Evolutionary conservation across 1,140 invertebrate genomes (phyloP).

Genomic region (Coenobita brevimanus): DNA sequence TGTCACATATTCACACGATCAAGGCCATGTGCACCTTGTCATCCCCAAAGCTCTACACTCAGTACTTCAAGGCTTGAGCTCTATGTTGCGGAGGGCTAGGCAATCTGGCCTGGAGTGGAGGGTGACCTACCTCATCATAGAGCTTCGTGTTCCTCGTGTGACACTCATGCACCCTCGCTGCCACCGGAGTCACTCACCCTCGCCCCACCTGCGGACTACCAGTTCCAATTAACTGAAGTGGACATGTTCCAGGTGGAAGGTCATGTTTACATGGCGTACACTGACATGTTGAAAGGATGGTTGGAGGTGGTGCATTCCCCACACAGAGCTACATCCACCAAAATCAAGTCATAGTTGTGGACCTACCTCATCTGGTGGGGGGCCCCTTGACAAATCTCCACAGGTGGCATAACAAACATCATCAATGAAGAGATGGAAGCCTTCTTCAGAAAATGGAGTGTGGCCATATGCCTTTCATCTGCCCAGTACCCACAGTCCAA

Average conservation of each 20-base stretch:
- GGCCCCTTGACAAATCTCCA: slow-evolving; percentile 1
- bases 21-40: not conserved
- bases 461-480: no score
- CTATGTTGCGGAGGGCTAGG: not conserved
- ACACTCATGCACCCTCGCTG: not conserved
- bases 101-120: slow-evolving; percentile 19
- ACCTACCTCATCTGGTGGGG: slow-evolving; percentile 8
- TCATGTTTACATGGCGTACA: not conserved
- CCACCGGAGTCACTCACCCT: not conserved
- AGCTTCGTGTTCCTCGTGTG: not conserved
- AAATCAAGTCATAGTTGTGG: not conserved
- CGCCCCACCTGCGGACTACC: not conserved
- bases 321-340: not conserved
- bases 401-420: not conserved
- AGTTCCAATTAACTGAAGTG: slow-evolving; percentile 1
- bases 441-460: no score
- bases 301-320: not conserved
- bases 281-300: slow-evolving; percentile 10
- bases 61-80: not conserved
- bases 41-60: not conserved
- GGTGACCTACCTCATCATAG: not conserved
- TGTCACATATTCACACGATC: not conserved
- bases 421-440: no score
- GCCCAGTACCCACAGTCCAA: no score
- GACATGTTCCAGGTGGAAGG: not conserved